Conservation (phyloP, 92 coral and sea anemone species). For the Heliopora coerulea region DNA sequence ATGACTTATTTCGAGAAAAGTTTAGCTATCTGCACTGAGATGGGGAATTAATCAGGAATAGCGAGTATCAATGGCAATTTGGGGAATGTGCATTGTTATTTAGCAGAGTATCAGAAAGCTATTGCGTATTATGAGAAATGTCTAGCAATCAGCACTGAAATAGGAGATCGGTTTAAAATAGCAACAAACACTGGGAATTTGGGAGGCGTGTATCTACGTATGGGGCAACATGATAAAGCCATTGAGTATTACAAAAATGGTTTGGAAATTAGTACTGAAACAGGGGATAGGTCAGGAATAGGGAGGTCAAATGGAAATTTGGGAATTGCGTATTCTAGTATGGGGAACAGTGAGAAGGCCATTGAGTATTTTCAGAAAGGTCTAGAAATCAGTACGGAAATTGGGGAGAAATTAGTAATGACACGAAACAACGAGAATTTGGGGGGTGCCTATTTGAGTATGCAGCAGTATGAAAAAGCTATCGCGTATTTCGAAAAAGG, state of each 20-base stretch:
- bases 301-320: neutral
- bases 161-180: too few relatives aligned
- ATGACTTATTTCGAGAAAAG: too few relatives aligned
- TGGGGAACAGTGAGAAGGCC: constrained; percentile 20
- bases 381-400: constrained; percentile 8
- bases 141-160: too few relatives aligned
- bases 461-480: constrained; percentile 29
- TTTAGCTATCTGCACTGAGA: too few relatives aligned
- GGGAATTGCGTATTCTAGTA: constrained; percentile 5
- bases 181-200: too few relatives aligned
- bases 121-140: too few relatives aligned
- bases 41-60: too few relatives aligned
- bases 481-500: constrained; percentile 9
- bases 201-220: too few relatives aligned
- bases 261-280: constrained; percentile 30
- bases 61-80: too few relatives aligned
- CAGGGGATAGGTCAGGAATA: constrained; percentile 12
- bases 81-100: too few relatives aligned
- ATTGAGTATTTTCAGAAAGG: constrained; percentile 17
- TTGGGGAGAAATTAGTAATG: neutral
- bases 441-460: constrained; percentile 9
- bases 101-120: too few relatives aligned
- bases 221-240: too few relatives aligned
- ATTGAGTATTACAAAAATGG: constrained; percentile 18
- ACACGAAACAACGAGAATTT: neutral